phyloP scores from a whole-genome alignment of 2,113 vertebrate genomes.

The Gadus chalcogrammus region DNA sequence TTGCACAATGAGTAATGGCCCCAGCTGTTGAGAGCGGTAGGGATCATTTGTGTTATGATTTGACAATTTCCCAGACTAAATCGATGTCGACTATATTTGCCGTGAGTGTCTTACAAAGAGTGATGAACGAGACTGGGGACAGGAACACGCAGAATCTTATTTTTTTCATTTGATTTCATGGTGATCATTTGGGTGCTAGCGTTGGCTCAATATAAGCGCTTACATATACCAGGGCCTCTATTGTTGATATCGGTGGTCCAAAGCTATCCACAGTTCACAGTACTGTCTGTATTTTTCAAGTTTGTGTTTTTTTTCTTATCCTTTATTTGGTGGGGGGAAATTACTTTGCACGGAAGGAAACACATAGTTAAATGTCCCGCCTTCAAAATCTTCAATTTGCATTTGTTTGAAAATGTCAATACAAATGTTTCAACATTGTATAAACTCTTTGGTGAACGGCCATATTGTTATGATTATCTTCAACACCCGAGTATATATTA shows the following conservation, averaged over 20 bases:
- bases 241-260: background rate
- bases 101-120: conserved; percentile 8
- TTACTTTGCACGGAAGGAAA: too few species aligned
- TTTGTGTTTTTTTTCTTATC: too few species aligned
- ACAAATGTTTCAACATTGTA: too few species aligned
- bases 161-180: background rate
- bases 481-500: too few species aligned
- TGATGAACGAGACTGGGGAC: conserved; percentile 25
- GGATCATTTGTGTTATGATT: conserved; percentile 41
- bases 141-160: too few species aligned
- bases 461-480: too few species aligned
- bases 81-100: conserved; percentile 31
- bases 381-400: too few species aligned
- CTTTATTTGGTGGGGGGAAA: too few species aligned
- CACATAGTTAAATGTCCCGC: too few species aligned
- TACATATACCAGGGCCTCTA: background rate
- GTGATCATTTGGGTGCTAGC: background rate
- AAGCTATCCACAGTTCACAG: background rate
- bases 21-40: conserved; percentile 29
- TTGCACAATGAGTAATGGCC: conserved; percentile 51
- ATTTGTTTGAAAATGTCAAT: too few species aligned
- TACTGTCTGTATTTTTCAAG: too few species aligned
- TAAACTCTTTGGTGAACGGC: too few species aligned
- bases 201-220: conserved; percentile 3
- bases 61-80: conserved; percentile 42